phyloP scores from a whole-genome alignment of 2,113 vertebrate species.

The Albula goreensis region DNA sequence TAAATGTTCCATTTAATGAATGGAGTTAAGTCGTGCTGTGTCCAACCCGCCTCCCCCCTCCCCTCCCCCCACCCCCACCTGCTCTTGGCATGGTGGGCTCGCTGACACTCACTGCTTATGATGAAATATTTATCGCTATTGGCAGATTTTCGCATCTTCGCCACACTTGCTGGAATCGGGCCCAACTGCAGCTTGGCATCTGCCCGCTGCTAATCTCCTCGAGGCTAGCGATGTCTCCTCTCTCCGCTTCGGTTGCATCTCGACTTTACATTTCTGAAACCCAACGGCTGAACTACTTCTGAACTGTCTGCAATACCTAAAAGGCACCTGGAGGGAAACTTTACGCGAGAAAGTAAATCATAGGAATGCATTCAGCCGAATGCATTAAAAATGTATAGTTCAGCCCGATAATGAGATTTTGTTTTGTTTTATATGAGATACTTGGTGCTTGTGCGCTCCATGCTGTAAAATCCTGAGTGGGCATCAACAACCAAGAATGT shows the following conservation, averaged over 20 bases:
- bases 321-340: no score
- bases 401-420: no score
- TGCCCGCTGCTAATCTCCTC: background rate
- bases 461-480: no score
- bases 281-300: background rate
- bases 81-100: constrained; percentile 53
- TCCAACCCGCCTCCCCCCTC: background rate
- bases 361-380: no score
- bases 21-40: background rate
- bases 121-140: constrained; percentile 70
- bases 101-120: constrained; percentile 52
- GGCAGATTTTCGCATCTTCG: constrained; percentile 49
- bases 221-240: no score
- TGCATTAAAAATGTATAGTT: no score
- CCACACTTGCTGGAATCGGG: background rate
- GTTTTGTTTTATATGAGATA: no score
- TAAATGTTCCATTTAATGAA: background rate
- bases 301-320: no score
- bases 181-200: constrained; percentile 6
- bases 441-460: no score
- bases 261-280: background rate
- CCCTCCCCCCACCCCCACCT: background rate
- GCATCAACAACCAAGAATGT: no score
- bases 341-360: no score
- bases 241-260: background rate